A percentile compares a stretch with the other conserved stretches of the same genome.
Evolutionary conservation across 2,797 vertebrate genomes (phyloP).

Genomic region (Silurus lanzhouensis): DNA sequence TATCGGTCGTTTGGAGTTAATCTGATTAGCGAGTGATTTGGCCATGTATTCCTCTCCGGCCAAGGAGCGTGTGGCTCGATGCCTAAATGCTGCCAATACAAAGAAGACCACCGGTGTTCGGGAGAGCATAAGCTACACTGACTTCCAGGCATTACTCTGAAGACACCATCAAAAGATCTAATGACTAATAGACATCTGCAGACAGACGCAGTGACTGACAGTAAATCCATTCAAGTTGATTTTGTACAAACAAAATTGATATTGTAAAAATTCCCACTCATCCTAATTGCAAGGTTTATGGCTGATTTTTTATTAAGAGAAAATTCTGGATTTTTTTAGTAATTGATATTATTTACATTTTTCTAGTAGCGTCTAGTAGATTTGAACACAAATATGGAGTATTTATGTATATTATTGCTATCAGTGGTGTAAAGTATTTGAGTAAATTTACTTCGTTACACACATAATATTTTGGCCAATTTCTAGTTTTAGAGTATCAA

Average conservation of each 20-base stretch:
- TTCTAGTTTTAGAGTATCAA: too few species aligned
- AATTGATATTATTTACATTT: too few species aligned
- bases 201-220: background rate
- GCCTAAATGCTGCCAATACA: constrained; percentile 53
- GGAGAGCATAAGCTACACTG: constrained; percentile 32
- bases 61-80: constrained; percentile 48
- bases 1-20: constrained; percentile 56
- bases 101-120: constrained; percentile 53
- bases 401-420: background rate
- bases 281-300: background rate
- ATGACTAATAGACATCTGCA: background rate
- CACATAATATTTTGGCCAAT: too few species aligned
- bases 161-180: constrained; percentile 1
- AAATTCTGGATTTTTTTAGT: background rate
- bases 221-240: background rate
- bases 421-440: too few species aligned
- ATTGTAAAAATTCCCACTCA: background rate
- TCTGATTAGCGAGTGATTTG: constrained; percentile 54
- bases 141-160: constrained; percentile 14
- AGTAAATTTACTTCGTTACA: too few species aligned
- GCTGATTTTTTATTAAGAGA: background rate
- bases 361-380: too few species aligned
- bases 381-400: background rate
- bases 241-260: background rate
- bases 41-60: constrained; percentile 56